Evolutionary conservation across 2,797 vertebrate species (phyloP).

Genomic region (Vespertilio murinus): DNA sequence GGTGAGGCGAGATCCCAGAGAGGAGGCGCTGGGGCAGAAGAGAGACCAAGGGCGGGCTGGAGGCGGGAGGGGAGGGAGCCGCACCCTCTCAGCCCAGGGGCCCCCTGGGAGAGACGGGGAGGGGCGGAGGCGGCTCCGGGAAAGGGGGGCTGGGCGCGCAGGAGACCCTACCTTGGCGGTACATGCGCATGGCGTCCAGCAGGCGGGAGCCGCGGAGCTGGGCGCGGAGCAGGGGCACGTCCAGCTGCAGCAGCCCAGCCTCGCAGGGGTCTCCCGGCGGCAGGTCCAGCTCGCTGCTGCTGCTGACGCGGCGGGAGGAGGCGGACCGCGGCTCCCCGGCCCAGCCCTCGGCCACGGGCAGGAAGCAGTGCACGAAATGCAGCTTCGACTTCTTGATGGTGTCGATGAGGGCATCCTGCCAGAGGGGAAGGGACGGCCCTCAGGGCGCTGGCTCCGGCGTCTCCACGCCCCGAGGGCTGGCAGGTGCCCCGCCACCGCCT

Average conservation of each 20-base stretch:
- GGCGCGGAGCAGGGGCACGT: constrained; percentile 92
- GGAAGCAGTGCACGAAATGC: constrained; percentile 95
- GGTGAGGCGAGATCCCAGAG: not conserved
- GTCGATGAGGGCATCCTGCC: constrained; percentile 95
- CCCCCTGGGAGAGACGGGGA: not conserved
- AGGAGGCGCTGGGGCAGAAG: not conserved
- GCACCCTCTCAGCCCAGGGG: not conserved
- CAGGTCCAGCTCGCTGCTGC: constrained; percentile 86
- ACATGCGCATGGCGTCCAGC: constrained; percentile 94
- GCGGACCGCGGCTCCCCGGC: constrained; percentile 84
- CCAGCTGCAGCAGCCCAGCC: constrained; percentile 93
- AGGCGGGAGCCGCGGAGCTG: constrained; percentile 95
- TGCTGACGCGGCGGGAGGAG: constrained; percentile 88
- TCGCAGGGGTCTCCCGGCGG: constrained; percentile 90
- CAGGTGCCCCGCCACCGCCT: not conserved
- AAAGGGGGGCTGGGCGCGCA: not conserved
- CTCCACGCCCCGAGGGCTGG: not conserved
- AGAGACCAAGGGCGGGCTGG: not conserved
- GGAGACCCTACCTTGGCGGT: constrained; percentile 92
- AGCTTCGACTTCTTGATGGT: constrained; percentile 95
- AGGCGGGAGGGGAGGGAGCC: not conserved
- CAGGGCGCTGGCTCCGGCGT: not conserved
- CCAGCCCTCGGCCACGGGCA: constrained; percentile 90
- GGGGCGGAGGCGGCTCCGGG: not conserved
- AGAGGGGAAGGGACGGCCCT: not conserved